Evolutionary conservation across 2,113 vertebrate genomes (phyloP).

Genomic region (Oenanthe melanoleuca): DNA sequence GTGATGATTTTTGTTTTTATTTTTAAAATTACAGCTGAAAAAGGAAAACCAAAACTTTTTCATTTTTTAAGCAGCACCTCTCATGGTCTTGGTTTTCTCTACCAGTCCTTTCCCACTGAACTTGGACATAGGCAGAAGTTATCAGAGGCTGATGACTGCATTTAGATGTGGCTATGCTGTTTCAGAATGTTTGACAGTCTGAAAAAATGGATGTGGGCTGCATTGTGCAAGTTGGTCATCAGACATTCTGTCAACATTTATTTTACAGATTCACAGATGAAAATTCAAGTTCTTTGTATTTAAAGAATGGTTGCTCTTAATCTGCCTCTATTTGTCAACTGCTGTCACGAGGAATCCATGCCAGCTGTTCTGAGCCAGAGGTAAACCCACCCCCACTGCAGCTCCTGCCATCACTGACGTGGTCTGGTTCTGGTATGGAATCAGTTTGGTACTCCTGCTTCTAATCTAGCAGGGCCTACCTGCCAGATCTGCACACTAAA

Average conservation of each 20-base stretch:
- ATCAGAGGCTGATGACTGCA: neutral
- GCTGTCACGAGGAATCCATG: neutral
- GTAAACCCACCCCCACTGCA: neutral
- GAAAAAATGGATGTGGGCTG: neutral
- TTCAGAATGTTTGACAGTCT: neutral
- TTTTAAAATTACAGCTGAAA: neutral
- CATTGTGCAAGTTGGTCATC: neutral
- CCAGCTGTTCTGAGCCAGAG: neutral
- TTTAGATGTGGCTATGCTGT: neutral
- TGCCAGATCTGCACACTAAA: neutral
- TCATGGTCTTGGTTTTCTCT: neutral
- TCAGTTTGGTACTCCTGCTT: neutral
- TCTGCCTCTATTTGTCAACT: neutral
- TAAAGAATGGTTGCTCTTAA: neutral
- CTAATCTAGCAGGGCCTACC: neutral
- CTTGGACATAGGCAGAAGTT: neutral
- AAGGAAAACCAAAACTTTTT: neutral
- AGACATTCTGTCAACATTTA: neutral
- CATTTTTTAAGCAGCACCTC: neutral
- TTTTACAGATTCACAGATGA: neutral
- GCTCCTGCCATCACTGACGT: neutral
- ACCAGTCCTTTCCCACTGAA: neutral
- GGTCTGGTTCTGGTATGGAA: neutral
- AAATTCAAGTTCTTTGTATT: neutral
- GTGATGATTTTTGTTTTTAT: neutral